Conservation (phyloP, 2,113 vertebrate genomes). For the Eurypyga helias region DNA sequence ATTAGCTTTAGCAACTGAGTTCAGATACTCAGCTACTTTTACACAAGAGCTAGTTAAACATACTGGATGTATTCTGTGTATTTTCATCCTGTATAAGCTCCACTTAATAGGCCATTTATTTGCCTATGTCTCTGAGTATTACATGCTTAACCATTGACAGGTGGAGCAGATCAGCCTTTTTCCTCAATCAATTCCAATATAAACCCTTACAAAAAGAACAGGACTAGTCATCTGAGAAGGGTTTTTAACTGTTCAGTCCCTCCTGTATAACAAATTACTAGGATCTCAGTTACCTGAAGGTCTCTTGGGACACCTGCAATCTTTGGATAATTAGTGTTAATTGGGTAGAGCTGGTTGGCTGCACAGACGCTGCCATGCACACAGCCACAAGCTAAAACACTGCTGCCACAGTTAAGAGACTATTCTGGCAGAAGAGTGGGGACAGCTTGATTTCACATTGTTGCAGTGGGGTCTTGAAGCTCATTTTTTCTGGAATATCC, state of each 20-base stretch:
- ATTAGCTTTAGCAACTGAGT: neutral
- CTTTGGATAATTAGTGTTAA: neutral
- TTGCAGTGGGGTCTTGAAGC: neutral
- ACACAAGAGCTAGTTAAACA: neutral
- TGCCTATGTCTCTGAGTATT: neutral
- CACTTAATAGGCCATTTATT: neutral
- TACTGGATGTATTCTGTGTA: neutral
- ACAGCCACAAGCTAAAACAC: neutral
- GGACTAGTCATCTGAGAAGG: neutral
- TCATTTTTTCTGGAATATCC: neutral
- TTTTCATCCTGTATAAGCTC: neutral
- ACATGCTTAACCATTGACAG: neutral
- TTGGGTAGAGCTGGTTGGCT: neutral
- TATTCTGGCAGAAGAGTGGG: neutral
- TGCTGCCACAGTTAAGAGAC: neutral
- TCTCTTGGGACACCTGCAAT: neutral
- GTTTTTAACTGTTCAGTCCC: neutral
- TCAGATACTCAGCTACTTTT: neutral
- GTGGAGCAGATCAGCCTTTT: neutral
- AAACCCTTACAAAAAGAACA: neutral
- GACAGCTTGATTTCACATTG: neutral
- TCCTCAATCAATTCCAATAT: neutral
- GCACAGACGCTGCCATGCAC: neutral
- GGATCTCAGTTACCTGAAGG: neutral
- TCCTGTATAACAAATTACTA: neutral